These are phyloP conservation scores for Ditylenchus dipsaci DNA, from an alignment of 1,140 invertebrate genomes.

Conservation along the genomic window DNA sequence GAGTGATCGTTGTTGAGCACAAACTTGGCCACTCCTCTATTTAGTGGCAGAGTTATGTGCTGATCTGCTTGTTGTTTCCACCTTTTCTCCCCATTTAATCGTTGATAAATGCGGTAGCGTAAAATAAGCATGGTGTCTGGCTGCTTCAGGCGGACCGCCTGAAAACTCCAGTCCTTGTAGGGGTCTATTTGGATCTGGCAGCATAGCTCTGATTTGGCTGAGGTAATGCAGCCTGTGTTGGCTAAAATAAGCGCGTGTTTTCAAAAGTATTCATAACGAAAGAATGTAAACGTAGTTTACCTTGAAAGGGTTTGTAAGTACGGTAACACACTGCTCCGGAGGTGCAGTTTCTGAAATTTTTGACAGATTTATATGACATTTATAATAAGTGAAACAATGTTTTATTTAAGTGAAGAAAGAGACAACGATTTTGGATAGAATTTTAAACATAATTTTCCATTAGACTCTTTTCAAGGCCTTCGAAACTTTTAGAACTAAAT, in stretches of 20 bases:
- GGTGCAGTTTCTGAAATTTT: constrained; percentile 41
- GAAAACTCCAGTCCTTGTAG: constrained; percentile 48
- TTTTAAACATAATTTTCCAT: too few species aligned
- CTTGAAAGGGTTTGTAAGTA: constrained; percentile 37
- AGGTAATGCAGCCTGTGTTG: constrained; percentile 37
- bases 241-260: constrained; percentile 10
- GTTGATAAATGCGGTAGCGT: constrained; percentile 42
- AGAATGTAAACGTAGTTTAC: too few species aligned
- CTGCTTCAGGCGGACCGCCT: constrained; percentile 42
- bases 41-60: constrained; percentile 39
- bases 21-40: constrained; percentile 46
- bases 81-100: background rate
- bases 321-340: constrained; percentile 43
- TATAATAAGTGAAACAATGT: too few species aligned
- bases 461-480: too few species aligned
- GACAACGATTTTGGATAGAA: too few species aligned
- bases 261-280: too few species aligned
- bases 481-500: too few species aligned
- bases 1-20: constrained; percentile 39
- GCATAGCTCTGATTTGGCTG: constrained; percentile 39
- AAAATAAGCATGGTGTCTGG: constrained; percentile 44
- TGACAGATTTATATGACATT: too few species aligned
- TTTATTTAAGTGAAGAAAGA: too few species aligned
- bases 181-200: constrained; percentile 44
- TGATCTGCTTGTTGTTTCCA: constrained; percentile 35